Evolutionary conservation across 2,797 vertebrate genomes (phyloP).

Genomic region (Emys orbicularis): DNA sequence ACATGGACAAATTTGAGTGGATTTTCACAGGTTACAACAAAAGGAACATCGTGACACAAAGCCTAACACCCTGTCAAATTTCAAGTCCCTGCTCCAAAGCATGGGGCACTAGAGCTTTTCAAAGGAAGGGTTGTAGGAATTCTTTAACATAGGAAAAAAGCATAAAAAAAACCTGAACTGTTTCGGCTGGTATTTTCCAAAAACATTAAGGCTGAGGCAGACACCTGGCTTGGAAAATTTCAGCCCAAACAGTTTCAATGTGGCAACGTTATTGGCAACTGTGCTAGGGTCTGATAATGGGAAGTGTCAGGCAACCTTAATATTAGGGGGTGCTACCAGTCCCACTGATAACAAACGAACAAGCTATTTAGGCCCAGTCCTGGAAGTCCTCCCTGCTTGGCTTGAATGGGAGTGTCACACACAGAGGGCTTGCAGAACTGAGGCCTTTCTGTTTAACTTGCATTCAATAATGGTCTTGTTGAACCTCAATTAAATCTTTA

Average conservation of each 20-base stretch:
- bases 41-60: not conserved
- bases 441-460: not conserved
- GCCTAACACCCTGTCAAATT: not conserved
- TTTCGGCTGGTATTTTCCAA: not conserved
- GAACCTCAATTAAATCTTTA: conserved; percentile 40
- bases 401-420: not conserved
- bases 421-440: not conserved
- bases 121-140: not conserved
- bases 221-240: not conserved
- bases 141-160: not conserved
- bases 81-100: not conserved
- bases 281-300: not conserved
- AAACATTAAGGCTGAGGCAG: not conserved
- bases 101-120: not conserved
- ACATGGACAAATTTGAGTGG: not conserved
- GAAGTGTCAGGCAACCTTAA: not conserved
- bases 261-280: not conserved
- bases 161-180: not conserved
- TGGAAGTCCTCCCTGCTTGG: not conserved
- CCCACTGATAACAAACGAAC: not conserved
- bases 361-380: not conserved
- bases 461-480: conserved; percentile 42
- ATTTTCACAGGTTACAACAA: not conserved
- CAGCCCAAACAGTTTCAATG: not conserved
- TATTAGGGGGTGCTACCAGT: not conserved